Percentiles rank a stretch among this genome's conserved stretches.
phyloP scores from a whole-genome alignment of 2,888 invertebrate species.

The Apodemia hepburni region DNA sequence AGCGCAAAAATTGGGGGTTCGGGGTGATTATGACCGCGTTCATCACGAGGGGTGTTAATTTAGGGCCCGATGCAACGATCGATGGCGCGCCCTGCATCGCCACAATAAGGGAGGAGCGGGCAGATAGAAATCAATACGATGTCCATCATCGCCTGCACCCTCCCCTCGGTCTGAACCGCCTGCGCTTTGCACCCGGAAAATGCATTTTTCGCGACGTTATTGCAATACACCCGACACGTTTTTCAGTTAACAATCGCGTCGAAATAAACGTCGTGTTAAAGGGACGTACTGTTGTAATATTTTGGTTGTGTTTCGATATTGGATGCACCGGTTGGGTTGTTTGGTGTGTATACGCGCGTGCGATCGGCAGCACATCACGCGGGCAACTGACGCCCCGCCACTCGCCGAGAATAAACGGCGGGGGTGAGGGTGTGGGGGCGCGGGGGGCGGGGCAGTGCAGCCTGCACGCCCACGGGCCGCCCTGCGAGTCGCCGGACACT shows the following conservation, averaged over 20 bases:
- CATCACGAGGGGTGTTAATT: slow-evolving; percentile 45
- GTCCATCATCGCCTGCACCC: slow-evolving; percentile 82
- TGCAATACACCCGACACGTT: slow-evolving; percentile 53
- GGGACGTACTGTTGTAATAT: slow-evolving; percentile 38
- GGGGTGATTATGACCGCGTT: slow-evolving; percentile 40
- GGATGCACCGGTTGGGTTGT: slow-evolving; percentile 67
- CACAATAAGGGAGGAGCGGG: slow-evolving; percentile 77
- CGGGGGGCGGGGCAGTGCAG: slow-evolving; percentile 50
- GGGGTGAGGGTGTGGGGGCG: slow-evolving; percentile 50
- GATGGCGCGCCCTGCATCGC: slow-evolving; percentile 74
- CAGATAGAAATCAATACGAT: slow-evolving; percentile 81
- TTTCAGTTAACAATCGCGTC: slow-evolving; percentile 22
- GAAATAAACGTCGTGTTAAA: slow-evolving; percentile 29
- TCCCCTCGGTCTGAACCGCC: slow-evolving; percentile 79
- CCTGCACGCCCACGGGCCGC: slow-evolving; percentile 76
- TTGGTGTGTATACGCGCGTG: slow-evolving; percentile 54
- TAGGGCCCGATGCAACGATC: slow-evolving; percentile 69
- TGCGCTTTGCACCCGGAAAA: slow-evolving; percentile 74
- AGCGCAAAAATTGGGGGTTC: slow-evolving; percentile 62
- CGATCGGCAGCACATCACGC: slow-evolving; percentile 68
- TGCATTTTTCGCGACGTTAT: slow-evolving; percentile 65
- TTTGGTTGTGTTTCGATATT: slow-evolving; percentile 55
- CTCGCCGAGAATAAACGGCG: slow-evolving; percentile 73
- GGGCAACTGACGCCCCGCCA: slow-evolving; percentile 74
- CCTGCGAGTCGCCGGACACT: slow-evolving; percentile 46